These are phyloP conservation scores for Psilopsiagon aymara DNA, from an alignment of 2,113 vertebrate genomes.

Conservation along the genomic window DNA sequence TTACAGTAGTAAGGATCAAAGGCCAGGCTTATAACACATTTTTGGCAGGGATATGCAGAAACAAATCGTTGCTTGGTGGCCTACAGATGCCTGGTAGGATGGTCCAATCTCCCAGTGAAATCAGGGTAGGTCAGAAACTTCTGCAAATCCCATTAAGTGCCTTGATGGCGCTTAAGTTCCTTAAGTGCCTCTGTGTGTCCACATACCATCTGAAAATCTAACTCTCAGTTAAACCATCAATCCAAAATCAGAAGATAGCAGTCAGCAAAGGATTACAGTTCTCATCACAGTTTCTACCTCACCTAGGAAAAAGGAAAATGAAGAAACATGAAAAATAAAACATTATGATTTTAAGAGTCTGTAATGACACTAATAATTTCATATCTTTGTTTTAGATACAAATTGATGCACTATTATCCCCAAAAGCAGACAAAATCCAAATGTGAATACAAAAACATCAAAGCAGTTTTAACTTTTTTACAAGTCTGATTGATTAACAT, in stretches of 20 bases:
- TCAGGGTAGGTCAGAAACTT: neutral
- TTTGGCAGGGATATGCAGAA: neutral
- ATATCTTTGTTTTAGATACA: neutral
- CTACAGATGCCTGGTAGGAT: neutral
- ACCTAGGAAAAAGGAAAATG: neutral
- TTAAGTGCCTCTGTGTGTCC: neutral
- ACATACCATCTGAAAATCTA: neutral
- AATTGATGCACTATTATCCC: neutral
- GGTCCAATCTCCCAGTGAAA: neutral
- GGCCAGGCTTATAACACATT: neutral
- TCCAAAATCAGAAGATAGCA: neutral
- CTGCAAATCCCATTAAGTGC: neutral
- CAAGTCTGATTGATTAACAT: neutral
- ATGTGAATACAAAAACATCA: neutral
- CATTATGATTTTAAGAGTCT: neutral
- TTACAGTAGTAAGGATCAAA: constrained; percentile 6
- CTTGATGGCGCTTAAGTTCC: neutral
- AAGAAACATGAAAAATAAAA: neutral
- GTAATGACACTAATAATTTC: neutral
- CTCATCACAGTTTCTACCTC: neutral
- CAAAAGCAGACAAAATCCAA: neutral
- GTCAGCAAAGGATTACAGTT: neutral
- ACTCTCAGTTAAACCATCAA: neutral
- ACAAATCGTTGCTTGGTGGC: neutral
- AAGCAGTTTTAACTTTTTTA: neutral